Conservation (phyloP, 1,140 invertebrate genomes). For the Drosophila bocki region DNA sequence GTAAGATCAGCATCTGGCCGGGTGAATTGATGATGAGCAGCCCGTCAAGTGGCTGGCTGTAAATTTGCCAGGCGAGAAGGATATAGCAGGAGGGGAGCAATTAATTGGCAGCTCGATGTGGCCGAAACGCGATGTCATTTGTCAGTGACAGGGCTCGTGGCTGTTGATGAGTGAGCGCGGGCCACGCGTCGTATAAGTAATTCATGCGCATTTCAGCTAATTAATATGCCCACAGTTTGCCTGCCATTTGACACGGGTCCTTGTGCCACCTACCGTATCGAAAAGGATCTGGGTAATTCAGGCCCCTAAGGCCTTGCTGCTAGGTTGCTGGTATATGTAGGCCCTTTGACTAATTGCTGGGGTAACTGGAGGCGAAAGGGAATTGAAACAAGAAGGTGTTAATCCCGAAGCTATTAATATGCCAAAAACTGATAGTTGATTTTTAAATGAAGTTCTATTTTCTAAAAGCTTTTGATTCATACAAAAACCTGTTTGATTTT, state of each 20-base stretch:
- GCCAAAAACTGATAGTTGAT: background rate
- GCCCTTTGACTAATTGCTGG: conserved; percentile 10
- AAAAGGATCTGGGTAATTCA: background rate
- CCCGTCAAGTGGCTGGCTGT: conserved; percentile 43
- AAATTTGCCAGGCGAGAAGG: conserved; percentile 28
- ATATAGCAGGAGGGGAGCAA: conserved; percentile 1
- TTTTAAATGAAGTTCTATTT: background rate
- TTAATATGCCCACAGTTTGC: conserved; percentile 56
- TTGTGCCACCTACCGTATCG: background rate
- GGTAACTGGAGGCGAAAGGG: conserved; percentile 3
- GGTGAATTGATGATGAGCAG: conserved; percentile 42
- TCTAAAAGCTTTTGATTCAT: background rate
- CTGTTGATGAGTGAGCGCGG: conserved; percentile 16
- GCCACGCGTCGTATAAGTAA: conserved; percentile 58
- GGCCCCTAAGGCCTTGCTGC: background rate
- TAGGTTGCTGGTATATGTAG: background rate
- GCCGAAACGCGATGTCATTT: conserved; percentile 51
- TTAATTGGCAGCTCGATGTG: conserved; percentile 62
- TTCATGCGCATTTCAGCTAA: conserved; percentile 61
- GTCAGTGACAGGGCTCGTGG: conserved; percentile 18
- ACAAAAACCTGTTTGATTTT: background rate
- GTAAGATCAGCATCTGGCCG: conserved; percentile 38
- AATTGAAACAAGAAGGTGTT: conserved; percentile 7
- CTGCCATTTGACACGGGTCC: background rate
- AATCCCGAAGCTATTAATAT: conserved; percentile 21